phyloP scores from a whole-genome alignment of 2,888 invertebrate species.

The Chymomyza procnemis region DNA sequence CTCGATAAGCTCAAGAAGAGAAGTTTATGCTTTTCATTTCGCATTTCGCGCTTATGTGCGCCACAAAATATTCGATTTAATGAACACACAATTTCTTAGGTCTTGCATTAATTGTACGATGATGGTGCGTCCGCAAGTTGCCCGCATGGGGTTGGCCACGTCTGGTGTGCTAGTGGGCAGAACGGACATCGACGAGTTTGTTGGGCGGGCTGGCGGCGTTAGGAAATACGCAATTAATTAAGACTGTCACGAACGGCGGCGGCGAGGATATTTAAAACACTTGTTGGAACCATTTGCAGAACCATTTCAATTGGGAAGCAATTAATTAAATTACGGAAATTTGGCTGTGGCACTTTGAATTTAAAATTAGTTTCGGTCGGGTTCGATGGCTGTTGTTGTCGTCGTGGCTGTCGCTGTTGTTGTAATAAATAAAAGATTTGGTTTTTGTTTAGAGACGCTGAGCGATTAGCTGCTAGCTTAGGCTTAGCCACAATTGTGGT shows the following conservation, averaged over 20 bases:
- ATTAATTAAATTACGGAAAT: slow-evolving; percentile 23
- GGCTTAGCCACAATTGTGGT: background rate
- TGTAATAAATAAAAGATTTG: background rate
- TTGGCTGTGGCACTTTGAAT: slow-evolving; percentile 18
- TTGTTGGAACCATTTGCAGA: slow-evolving; percentile 22
- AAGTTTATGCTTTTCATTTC: too few relatives aligned
- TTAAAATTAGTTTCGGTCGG: slow-evolving; percentile 13
- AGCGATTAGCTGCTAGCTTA: background rate
- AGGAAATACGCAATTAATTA: slow-evolving; percentile 20
- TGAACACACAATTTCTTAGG: slow-evolving; percentile 2
- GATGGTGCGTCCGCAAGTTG: background rate
- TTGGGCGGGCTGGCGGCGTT: background rate
- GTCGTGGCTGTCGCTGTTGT: too few relatives aligned
- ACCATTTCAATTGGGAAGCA: slow-evolving; percentile 24
- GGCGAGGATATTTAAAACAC: slow-evolving; percentile 23
- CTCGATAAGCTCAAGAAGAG: too few relatives aligned
- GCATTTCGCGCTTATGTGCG: background rate
- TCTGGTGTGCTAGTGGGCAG: background rate
- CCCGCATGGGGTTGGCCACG: background rate
- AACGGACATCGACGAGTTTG: background rate
- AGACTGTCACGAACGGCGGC: slow-evolving; percentile 4
- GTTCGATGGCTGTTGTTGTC: background rate
- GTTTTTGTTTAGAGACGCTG: background rate
- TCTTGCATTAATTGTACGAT: background rate
- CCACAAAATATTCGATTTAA: slow-evolving; percentile 3